These are phyloP conservation scores for Sminthopsis crassicaudata DNA, from an alignment of 2,113 vertebrate genomes.

Conservation along the genomic window DNA sequence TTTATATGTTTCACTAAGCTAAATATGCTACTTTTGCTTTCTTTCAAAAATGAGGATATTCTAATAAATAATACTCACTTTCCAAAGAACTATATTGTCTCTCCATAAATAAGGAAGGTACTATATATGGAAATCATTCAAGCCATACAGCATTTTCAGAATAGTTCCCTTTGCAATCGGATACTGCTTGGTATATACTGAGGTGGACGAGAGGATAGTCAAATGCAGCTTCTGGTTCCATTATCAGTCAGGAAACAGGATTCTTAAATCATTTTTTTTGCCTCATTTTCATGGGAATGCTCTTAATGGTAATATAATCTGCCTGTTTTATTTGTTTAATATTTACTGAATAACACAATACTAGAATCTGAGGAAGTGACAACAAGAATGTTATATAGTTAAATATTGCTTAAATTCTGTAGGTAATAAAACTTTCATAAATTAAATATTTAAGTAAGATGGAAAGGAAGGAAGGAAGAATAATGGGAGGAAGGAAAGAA, in stretches of 20 bases:
- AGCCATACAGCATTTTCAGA: background rate
- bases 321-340: background rate
- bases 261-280: background rate
- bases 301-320: background rate
- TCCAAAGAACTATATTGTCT: background rate
- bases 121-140: conserved; percentile 31
- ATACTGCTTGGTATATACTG: background rate
- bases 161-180: background rate
- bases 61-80: conserved; percentile 37
- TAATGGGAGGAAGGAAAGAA: background rate
- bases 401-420: background rate
- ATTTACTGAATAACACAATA: background rate
- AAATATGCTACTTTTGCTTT: conserved; percentile 46
- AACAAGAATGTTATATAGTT: background rate
- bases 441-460: background rate
- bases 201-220: background rate
- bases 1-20: conserved; percentile 66
- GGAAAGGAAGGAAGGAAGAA: background rate
- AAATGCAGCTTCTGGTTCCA: background rate
- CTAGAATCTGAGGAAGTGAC: background rate
- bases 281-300: background rate
- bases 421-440: background rate
- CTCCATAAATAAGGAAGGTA: conserved; percentile 35
- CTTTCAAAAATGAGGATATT: conserved; percentile 59
- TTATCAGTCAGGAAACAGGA: background rate